Percentiles rank a stretch among this genome's conserved stretches.
Evolutionary conservation across 1,140 invertebrate species (phyloP).

Genomic region (Lepidurus couesii): DNA sequence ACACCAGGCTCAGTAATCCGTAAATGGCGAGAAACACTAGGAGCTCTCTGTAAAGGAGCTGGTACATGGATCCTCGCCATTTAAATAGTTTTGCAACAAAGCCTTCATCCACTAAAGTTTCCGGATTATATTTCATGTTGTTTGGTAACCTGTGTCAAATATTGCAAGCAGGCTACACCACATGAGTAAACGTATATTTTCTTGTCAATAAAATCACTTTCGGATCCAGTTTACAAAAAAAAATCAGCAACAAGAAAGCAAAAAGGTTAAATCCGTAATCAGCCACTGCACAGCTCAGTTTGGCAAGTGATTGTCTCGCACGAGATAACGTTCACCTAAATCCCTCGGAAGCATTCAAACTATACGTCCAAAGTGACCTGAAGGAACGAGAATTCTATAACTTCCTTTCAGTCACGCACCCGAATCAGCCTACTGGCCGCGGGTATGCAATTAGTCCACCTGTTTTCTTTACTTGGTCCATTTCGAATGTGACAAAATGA

Average conservation of each 20-base stretch:
- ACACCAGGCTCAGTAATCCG: slow-evolving; percentile 55
- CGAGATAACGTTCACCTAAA: not conserved
- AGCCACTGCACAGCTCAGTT: not conserved
- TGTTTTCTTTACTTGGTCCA: not conserved
- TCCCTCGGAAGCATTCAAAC: not conserved
- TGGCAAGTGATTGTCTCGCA: not conserved
- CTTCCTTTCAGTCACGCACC: not conserved
- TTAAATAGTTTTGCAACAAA: slow-evolving; percentile 63
- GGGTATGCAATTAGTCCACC: not conserved
- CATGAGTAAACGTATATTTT: not conserved
- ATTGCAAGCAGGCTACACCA: not conserved
- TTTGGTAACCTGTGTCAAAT: not conserved
- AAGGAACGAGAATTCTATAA: not conserved
- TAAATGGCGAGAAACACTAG: slow-evolving; percentile 57
- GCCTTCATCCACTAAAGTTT: slow-evolving; percentile 5
- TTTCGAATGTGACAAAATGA: not conserved
- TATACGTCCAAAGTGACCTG: not conserved
- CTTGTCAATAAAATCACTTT: not conserved
- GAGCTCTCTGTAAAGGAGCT: slow-evolving; percentile 65
- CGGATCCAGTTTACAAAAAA: not conserved
- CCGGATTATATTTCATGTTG: not conserved
- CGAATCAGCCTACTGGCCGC: not conserved
- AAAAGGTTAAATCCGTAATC: not conserved
- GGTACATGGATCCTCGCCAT: slow-evolving; percentile 69
- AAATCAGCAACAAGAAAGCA: not conserved